Conservation (phyloP, 2,888 invertebrate genomes). For the Drosophila percnosoma region DNA sequence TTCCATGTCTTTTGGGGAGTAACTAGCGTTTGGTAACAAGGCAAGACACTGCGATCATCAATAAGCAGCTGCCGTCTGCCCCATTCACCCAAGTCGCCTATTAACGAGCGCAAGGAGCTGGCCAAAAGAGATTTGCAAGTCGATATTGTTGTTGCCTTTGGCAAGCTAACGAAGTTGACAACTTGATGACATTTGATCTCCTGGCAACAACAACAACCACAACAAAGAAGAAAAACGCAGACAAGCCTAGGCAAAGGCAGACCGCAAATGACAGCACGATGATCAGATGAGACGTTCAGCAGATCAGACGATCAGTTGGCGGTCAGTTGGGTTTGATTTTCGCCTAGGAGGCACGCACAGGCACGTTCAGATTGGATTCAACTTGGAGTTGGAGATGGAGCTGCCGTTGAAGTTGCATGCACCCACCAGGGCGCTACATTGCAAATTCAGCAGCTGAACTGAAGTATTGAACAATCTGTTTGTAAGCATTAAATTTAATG, state of each 20-base stretch:
- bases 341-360: constrained; percentile 56
- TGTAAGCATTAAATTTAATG: background rate
- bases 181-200: constrained; percentile 83
- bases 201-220: constrained; percentile 27
- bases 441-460: background rate
- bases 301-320: constrained; percentile 60
- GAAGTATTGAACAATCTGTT: background rate
- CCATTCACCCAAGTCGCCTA: constrained; percentile 38
- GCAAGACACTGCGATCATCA: constrained; percentile 68
- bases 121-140: constrained; percentile 57
- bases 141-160: constrained; percentile 51
- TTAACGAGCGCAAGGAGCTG: constrained; percentile 59
- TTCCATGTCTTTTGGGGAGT: constrained; percentile 50
- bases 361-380: background rate
- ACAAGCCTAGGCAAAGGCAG: constrained; percentile 28
- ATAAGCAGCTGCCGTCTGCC: constrained; percentile 67
- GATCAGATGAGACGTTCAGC: constrained; percentile 65
- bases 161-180: constrained; percentile 82
- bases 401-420: background rate
- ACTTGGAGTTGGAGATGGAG: constrained; percentile 12
- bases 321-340: constrained; percentile 45
- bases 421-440: constrained; percentile 16
- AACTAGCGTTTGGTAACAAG: constrained; percentile 69
- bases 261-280: constrained; percentile 60
- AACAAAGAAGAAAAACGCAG: constrained; percentile 1